These are phyloP conservation scores for Gopherus evgoodei DNA, from an alignment of 2,113 vertebrate species.

Conservation along the genomic window DNA sequence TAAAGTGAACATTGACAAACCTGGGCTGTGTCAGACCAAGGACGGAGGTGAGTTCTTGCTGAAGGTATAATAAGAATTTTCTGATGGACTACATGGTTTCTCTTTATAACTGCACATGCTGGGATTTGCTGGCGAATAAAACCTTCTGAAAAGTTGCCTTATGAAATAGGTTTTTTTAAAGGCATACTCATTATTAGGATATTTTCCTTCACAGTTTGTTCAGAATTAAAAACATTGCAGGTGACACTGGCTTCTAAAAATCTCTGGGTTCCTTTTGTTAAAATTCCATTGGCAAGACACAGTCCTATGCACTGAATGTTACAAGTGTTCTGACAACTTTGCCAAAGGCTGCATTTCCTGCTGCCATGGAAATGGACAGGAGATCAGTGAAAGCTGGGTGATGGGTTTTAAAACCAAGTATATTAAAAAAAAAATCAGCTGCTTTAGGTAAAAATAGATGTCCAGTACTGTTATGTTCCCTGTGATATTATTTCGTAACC, in stretches of 20 bases:
- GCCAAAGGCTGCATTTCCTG: accelerated
- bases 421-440: not conserved
- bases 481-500: not conserved
- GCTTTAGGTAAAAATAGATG: not conserved
- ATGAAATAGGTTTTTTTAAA: not conserved
- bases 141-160: not conserved
- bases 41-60: not conserved
- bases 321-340: not conserved
- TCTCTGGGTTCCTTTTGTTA: not conserved
- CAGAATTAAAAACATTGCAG: not conserved
- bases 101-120: not conserved
- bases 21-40: not conserved
- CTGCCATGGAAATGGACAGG: slow-evolving; percentile 48
- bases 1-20: too few species aligned
- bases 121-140: not conserved
- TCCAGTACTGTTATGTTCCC: not conserved
- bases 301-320: accelerated
- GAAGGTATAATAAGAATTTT: not conserved
- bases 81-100: not conserved
- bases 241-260: not conserved
- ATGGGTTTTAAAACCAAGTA: slow-evolving; percentile 8
- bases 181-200: not conserved
- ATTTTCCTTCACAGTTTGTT: slow-evolving; percentile 11
- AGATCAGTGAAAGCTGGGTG: not conserved
- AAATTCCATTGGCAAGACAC: not conserved